These are phyloP conservation scores for Poeciliopsis gracilis DNA, from an alignment of 2,797 vertebrate genomes.

Conservation along the genomic window DNA sequence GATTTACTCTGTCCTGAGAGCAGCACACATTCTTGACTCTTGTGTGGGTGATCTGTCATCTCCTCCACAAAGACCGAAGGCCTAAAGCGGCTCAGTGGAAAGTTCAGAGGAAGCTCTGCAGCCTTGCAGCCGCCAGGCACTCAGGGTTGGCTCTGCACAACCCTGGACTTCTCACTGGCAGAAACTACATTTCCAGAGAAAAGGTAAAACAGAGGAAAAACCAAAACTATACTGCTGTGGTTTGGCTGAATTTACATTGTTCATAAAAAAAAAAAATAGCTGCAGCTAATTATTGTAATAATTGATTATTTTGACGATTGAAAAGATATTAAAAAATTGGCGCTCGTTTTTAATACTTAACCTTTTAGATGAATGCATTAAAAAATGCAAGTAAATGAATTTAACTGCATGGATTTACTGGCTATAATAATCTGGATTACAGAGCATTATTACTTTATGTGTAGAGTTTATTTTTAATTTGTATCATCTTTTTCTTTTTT, in stretches of 20 bases:
- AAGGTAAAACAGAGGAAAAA: neutral
- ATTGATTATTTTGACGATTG: too few species aligned
- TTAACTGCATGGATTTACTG: too few species aligned
- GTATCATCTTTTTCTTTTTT: too few species aligned
- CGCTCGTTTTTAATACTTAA: too few species aligned
- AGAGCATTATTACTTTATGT: too few species aligned
- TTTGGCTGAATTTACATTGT: neutral
- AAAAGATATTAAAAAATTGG: too few species aligned
- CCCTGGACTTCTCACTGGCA: constrained; percentile 28
- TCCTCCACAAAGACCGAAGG: constrained; percentile 41
- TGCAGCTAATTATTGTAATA: too few species aligned
- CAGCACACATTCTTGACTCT: constrained; percentile 51
- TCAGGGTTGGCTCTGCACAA: constrained; percentile 29
- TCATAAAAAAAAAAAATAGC: neutral
- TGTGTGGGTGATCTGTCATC: constrained; percentile 40
- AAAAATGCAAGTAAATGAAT: too few species aligned
- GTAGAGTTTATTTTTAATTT: too few species aligned
- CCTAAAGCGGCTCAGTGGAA: constrained; percentile 36
- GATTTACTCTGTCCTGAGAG: constrained; percentile 40
- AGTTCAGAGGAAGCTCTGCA: constrained; percentile 42
- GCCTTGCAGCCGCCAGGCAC: constrained; percentile 40
- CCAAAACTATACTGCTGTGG: neutral
- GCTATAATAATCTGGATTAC: too few species aligned
- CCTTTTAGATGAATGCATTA: too few species aligned
- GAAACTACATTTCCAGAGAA: constrained; percentile 10